phyloP scores from a whole-genome alignment of 1,140 invertebrate species.

The Teleopsis dalmanni region DNA sequence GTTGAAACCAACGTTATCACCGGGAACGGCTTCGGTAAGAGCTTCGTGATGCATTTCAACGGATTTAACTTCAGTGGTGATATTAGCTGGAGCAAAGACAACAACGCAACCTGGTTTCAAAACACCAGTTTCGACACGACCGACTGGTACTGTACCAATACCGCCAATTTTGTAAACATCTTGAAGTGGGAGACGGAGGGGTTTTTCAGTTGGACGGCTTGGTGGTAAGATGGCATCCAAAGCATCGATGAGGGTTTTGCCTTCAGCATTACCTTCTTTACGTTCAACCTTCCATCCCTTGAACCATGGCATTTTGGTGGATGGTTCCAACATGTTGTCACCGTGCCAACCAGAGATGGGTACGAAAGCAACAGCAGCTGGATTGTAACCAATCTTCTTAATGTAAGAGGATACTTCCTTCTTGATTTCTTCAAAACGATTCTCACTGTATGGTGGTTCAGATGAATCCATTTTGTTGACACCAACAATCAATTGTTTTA shows the following conservation, averaged over 20 bases:
- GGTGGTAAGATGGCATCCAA: slow-evolving; percentile 84
- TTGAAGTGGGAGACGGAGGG: slow-evolving; percentile 84
- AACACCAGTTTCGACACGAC: slow-evolving; percentile 91
- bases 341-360: slow-evolving; percentile 93
- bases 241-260: slow-evolving; percentile 81
- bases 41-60: slow-evolving; percentile 95
- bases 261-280: slow-evolving; percentile 74
- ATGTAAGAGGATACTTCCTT: slow-evolving; percentile 86
- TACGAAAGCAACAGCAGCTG: slow-evolving; percentile 81
- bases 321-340: slow-evolving; percentile 84
- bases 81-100: slow-evolving; percentile 77
- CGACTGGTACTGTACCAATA: slow-evolving; percentile 96
- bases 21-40: slow-evolving; percentile 75
- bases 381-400: slow-evolving; percentile 94
- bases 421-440: slow-evolving; percentile 85
- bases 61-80: slow-evolving; percentile 94
- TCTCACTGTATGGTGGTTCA: slow-evolving; percentile 79
- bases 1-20: slow-evolving; percentile 94
- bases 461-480: slow-evolving; percentile 97
- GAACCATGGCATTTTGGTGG: slow-evolving; percentile 83
- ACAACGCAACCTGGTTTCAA: slow-evolving; percentile 90
- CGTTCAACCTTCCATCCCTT: slow-evolving; percentile 84
- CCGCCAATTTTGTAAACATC: slow-evolving; percentile 99
- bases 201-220: slow-evolving; percentile 76
- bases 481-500: slow-evolving; percentile 89